A percentile compares a stretch with the other conserved stretches of the same genome.
These are phyloP conservation scores for Panzeria rudis DNA, from an alignment of 2,888 invertebrate genomes.

Conservation along the genomic window DNA sequence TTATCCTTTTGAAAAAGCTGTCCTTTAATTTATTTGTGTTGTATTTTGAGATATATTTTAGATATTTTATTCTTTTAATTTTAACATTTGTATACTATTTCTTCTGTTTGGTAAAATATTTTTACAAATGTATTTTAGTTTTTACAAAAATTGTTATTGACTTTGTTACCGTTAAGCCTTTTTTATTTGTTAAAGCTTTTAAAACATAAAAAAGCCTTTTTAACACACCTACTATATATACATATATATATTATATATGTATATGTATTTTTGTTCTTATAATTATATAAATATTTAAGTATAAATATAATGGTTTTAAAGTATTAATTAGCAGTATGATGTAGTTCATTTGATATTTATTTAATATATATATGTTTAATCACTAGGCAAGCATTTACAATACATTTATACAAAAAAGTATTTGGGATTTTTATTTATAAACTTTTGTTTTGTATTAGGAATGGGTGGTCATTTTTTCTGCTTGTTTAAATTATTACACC, in stretches of 20 bases:
- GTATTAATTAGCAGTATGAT: constrained; percentile 48
- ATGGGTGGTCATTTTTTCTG: constrained; percentile 35
- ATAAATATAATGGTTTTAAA: constrained; percentile 57
- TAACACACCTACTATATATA: constrained; percentile 18
- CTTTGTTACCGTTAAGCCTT: constrained; percentile 1
- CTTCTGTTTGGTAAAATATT: neutral
- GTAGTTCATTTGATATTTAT: constrained; percentile 15
- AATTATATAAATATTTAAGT: constrained; percentile 35
- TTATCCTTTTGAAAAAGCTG: constrained; percentile 16
- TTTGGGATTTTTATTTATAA: constrained; percentile 24
- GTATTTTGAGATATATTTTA: neutral
- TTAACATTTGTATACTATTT: constrained; percentile 7
- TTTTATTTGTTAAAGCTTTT: constrained; percentile 22
- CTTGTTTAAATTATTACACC: neutral
- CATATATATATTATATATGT: neutral
- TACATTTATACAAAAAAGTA: constrained; percentile 65
- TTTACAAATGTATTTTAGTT: constrained; percentile 27
- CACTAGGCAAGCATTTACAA: constrained; percentile 66
- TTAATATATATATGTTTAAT: constrained; percentile 13
- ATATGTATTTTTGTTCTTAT: neutral
- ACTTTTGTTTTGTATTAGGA: constrained; percentile 30
- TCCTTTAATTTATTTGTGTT: neutral
- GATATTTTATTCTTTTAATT: constrained; percentile 1
- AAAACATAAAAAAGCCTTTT: constrained; percentile 31
- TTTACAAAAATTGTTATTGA: constrained; percentile 25